Base-by-base conservation (phyloP, 2,797 vertebrate genomes). In the Leptatherina wallacei region DNA sequence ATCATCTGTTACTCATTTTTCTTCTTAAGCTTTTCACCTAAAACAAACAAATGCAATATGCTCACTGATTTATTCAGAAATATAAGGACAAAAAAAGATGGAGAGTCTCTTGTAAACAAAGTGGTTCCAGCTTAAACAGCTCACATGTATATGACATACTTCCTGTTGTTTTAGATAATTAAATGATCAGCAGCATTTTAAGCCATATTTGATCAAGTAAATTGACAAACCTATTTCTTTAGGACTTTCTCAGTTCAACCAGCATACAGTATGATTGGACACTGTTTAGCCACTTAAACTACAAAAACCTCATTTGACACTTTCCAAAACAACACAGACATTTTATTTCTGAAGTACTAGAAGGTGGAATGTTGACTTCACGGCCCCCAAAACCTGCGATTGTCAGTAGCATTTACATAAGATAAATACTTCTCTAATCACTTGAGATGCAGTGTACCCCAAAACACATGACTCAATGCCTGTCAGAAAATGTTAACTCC, bases 1-100 rank as follows among this genome's bases (percentile, higher is more conserved):
- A 91, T 92, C 91, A 92, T 88, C 83, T 85, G 80, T 76, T 87
- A 66, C 62, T 78, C 67, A 83, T 83, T 80, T 79, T 81, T 84
- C 61, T 70, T 76, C 68, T 35, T 18, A 36, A 77, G 75, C 61
- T 42, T 72, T 81, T 88, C 75, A 89, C 82, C 79, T 81, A 85
- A 80, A 89, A 87, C 73, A 85, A 90, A 90, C 85, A 87, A 58
- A 61, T 32, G 68, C 69, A 80, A 85, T 63, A 65, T 33, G 74
- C 52, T 61, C 51, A 44, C 62, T 83, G 78, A 85, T 86, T 81
- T 78, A 70, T 64, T 70, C 47, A 66, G 54, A 66, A n/a, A 61
- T 61, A 38, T 33, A 70, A 62, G 64, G 30, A 77, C 49, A 71
- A 58, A n/a, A 24, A 47, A 47, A 35, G 40, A 30, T 69, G 62